phyloP scores from a whole-genome alignment of 37 sponge, comb jelly and placozoan genomes.

The Chondrilla cf. caribensis region DNA sequence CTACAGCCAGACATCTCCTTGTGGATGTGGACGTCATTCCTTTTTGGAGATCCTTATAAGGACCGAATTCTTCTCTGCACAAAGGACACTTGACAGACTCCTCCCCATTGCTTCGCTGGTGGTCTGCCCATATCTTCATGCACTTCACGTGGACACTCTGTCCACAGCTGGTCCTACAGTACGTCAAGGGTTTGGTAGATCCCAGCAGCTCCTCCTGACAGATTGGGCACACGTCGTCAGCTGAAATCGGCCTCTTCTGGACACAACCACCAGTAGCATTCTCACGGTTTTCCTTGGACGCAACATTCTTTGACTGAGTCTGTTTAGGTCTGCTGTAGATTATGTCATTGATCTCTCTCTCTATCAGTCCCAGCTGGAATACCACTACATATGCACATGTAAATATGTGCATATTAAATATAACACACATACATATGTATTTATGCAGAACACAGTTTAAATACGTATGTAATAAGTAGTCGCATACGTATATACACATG shows the following conservation, averaged over 20 bases:
- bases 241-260: slow-evolving; percentile 44
- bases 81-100: slow-evolving; percentile 76
- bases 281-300: neutral
- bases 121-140: slow-evolving; percentile 95
- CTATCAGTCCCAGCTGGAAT: slow-evolving; percentile 78
- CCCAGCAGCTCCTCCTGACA: slow-evolving; percentile 86
- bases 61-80: slow-evolving; percentile 87
- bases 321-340: slow-evolving; percentile 50
- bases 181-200: slow-evolving; percentile 21
- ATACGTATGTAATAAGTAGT: neutral
- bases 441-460: neutral
- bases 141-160: slow-evolving; percentile 89
- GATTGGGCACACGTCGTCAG: slow-evolving; percentile 90
- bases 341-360: slow-evolving; percentile 85
- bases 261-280: neutral
- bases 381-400: slow-evolving; percentile 28
- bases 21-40: neutral
- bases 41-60: slow-evolving; percentile 41
- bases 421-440: neutral
- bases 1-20: neutral
- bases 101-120: slow-evolving; percentile 74
- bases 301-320: neutral
- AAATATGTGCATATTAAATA: neutral
- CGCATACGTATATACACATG: no score
- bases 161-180: slow-evolving; percentile 78